These are phyloP conservation scores for Microcebus murinus DNA, from an alignment of 2,113 vertebrate genomes.

Conservation along the genomic window DNA sequence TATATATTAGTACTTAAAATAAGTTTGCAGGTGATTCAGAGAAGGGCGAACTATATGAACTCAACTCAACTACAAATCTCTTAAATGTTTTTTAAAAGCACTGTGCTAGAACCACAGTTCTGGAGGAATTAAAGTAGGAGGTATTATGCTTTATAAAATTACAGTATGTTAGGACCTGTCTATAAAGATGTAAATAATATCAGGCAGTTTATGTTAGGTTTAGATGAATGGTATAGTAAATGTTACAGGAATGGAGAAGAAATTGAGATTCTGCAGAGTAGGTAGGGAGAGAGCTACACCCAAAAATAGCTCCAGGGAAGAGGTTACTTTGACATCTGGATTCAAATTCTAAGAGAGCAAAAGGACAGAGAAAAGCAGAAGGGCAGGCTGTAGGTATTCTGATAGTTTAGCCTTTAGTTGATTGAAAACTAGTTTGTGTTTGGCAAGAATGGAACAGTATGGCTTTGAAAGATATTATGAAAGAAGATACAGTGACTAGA, in stretches of 20 bases:
- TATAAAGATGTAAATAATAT: neutral
- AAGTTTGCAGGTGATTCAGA: conserved; percentile 5
- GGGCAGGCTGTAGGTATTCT: neutral
- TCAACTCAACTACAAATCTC: neutral
- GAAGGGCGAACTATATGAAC: neutral
- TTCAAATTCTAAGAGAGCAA: conserved; percentile 20
- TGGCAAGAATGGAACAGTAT: neutral
- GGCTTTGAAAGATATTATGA: neutral
- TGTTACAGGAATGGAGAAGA: neutral
- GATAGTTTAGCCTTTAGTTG: neutral
- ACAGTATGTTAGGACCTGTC: neutral
- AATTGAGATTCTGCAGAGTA: neutral
- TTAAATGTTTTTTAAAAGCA: neutral
- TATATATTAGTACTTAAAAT: conserved; percentile 23
- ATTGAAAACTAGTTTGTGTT: conserved; percentile 18
- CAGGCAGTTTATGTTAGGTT: neutral
- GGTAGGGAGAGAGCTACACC: neutral
- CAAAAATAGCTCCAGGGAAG: neutral
- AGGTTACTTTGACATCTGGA: neutral
- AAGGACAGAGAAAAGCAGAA: neutral
- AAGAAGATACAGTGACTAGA: neutral
- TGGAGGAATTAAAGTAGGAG: conserved; percentile 24
- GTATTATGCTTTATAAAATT: neutral
- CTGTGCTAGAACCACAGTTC: neutral
- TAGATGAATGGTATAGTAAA: neutral